These are phyloP conservation scores for Lontra canadensis DNA, from an alignment of 2,113 vertebrate species.

Conservation along the genomic window DNA sequence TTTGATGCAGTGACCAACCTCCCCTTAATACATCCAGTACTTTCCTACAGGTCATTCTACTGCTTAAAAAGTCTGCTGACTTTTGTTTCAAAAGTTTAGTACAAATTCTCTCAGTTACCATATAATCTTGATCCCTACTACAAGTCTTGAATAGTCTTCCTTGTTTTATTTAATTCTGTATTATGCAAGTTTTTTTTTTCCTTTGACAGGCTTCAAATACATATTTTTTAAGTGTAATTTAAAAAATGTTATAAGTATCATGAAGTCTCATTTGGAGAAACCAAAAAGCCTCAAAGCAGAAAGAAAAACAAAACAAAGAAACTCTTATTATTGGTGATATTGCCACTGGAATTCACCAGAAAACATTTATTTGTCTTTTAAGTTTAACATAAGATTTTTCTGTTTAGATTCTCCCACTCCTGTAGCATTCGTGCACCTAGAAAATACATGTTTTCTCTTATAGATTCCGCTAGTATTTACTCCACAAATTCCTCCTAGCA, in stretches of 20 bases:
- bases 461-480: neutral
- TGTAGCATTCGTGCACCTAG: neutral
- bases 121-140: neutral
- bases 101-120: neutral
- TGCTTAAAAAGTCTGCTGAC: neutral
- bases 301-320: neutral
- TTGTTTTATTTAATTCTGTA: neutral
- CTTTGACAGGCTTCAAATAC: neutral
- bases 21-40: neutral
- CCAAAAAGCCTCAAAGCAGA: neutral
- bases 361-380: neutral
- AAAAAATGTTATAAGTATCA: neutral
- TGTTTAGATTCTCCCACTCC: neutral
- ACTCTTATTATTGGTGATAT: neutral
- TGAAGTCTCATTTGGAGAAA: neutral
- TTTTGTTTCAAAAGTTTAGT: neutral
- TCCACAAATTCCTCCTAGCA: neutral
- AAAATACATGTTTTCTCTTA: neutral
- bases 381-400: neutral
- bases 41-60: neutral
- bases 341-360: neutral
- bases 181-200: slow-evolving; percentile 28
- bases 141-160: neutral
- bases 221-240: neutral
- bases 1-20: no score